Conservation (phyloP, 2,888 invertebrate species). For the Petrolisthes manimaculis region DNA sequence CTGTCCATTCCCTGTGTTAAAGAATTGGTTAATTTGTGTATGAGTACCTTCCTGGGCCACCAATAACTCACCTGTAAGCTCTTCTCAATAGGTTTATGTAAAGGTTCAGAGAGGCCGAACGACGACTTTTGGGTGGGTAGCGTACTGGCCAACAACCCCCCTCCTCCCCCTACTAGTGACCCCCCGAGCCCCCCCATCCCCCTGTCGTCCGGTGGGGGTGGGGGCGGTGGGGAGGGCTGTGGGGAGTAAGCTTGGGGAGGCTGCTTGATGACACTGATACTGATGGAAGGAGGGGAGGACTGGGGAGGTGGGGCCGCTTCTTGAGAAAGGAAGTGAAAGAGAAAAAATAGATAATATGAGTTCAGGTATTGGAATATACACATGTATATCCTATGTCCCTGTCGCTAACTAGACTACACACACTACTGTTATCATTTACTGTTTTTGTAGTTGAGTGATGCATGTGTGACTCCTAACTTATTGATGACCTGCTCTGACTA, state of each 20-base stretch:
- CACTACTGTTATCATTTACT: too few species aligned
- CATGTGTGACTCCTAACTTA: too few species aligned
- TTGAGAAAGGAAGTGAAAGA: neutral
- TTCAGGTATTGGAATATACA: too few species aligned
- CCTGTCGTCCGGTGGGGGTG: neutral
- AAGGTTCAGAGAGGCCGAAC: constrained; percentile 20
- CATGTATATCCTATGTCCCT: too few species aligned
- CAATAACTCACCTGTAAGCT: constrained; percentile 33
- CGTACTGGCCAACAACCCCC: neutral
- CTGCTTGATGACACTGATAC: constrained; percentile 20
- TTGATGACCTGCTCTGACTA: too few species aligned
- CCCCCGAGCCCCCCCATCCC: neutral
- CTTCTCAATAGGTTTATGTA: constrained; percentile 42
- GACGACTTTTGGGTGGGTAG: constrained; percentile 11
- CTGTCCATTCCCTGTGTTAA: too few species aligned
- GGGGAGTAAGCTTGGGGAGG: neutral
- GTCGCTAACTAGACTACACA: too few species aligned
- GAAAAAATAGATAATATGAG: neutral
- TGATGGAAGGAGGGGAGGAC: neutral
- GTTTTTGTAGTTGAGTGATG: too few species aligned
- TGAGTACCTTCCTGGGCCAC: too few species aligned
- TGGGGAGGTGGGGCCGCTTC: constrained; percentile 12
- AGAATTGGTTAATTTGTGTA: too few species aligned
- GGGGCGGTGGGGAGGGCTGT: neutral
- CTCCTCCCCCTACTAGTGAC: neutral